phyloP scores from a whole-genome alignment of 64 coral and sea anemone species.

The Stylophora pistillata region DNA sequence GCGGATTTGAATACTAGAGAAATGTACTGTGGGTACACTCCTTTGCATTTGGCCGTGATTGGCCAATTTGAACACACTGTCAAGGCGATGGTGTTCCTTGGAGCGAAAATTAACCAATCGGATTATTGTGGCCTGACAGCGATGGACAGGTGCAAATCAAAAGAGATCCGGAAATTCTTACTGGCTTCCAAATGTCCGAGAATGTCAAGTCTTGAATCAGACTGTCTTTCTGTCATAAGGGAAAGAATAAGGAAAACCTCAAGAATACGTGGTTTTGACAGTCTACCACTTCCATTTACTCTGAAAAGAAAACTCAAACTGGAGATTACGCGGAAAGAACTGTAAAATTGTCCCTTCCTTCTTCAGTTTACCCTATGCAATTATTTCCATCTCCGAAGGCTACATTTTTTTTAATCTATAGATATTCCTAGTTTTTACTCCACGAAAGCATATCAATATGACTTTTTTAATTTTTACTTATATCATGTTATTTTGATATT shows the following conservation, averaged over 20 bases:
- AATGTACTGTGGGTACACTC: conserved; percentile 70
- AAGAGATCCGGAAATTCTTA: conserved; percentile 23
- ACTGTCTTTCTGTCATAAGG: conserved; percentile 9
- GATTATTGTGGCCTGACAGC: conserved; percentile 56
- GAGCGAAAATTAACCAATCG: conserved; percentile 47
- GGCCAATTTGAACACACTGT: conserved; percentile 52
- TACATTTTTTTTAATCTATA: no score
- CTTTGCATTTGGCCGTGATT: conserved; percentile 68
- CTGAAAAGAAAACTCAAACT: conserved; percentile 14
- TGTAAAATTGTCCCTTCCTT: neutral
- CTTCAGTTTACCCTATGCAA: no score
- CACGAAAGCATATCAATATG: no score
- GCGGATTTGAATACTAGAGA: conserved; percentile 59
- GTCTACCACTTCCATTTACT: conserved; percentile 8
- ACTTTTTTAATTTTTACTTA: no score
- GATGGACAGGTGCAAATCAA: conserved; percentile 59
- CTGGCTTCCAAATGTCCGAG: neutral
- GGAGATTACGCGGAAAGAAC: neutral
- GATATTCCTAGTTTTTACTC: no score
- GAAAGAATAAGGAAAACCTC: neutral
- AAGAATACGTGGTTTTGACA: conserved; percentile 20
- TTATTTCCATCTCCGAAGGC: no score
- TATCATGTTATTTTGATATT: no score
- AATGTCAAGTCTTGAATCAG: neutral
- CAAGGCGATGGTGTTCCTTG: conserved; percentile 24